phyloP scores from a whole-genome alignment of 2,113 vertebrate species.

The Clarias macrocephalus region DNA sequence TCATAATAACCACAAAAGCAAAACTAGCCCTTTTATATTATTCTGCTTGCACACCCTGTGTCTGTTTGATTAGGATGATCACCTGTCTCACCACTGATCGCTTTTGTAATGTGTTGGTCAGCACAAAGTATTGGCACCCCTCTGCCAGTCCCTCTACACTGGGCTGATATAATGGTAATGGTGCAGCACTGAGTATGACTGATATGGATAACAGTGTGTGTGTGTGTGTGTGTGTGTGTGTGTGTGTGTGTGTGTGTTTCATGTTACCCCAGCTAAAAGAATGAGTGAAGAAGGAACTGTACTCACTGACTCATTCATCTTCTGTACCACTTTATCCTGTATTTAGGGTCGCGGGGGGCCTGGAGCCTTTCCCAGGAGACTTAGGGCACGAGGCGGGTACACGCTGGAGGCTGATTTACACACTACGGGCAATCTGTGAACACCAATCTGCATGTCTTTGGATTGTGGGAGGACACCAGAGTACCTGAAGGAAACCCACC shows the following conservation, averaged over 20 bases:
- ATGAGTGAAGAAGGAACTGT: too few relatives aligned
- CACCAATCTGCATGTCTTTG: too few relatives aligned
- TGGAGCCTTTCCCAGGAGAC: too few relatives aligned
- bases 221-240: conserved; percentile 5
- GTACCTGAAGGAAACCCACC: too few relatives aligned
- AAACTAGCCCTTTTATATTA: neutral
- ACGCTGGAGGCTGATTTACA: too few relatives aligned
- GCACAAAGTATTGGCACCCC: conserved; percentile 19
- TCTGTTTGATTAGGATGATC: neutral
- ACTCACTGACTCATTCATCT: too few relatives aligned
- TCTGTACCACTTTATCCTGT: too few relatives aligned
- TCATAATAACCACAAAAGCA: neutral
- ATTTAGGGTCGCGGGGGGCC: too few relatives aligned
- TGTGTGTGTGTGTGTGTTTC: conserved; percentile 23
- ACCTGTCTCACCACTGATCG: neutral
- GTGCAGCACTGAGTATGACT: too few relatives aligned
- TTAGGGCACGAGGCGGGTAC: too few relatives aligned
- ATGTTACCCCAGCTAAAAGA: neutral
- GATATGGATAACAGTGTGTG: neutral
- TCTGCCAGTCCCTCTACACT: neutral
- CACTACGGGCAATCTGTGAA: too few relatives aligned
- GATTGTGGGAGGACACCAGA: too few relatives aligned
- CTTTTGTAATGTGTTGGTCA: neutral
- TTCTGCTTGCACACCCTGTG: neutral
- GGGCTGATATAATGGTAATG: neutral